Evolutionary conservation across 2,888 invertebrate species (phyloP).

Genomic region (Mystacides longicornis): DNA sequence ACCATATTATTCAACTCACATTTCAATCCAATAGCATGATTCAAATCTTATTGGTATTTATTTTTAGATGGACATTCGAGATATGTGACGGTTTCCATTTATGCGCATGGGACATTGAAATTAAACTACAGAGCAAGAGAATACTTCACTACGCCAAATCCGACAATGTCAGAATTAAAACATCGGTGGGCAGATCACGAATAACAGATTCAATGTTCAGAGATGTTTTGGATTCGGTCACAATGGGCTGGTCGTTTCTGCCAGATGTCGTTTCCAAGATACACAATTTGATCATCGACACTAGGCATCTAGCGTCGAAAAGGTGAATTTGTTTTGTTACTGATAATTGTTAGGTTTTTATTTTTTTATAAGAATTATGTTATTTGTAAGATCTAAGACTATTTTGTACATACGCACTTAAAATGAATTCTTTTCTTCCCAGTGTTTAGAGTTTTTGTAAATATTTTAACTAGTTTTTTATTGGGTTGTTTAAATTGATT

Average conservation of each 20-base stretch:
- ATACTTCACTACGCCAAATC: conserved; percentile 11
- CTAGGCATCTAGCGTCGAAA: not conserved
- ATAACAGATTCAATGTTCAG: conserved; percentile 9
- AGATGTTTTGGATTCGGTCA: conserved; percentile 8
- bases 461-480: too few relatives aligned
- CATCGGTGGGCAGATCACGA: conserved; percentile 3
- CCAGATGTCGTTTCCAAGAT: conserved; percentile 9
- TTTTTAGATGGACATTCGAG: conserved; percentile 16
- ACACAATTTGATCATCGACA: not conserved
- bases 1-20: too few relatives aligned
- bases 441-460: too few relatives aligned
- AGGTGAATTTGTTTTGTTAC: not conserved
- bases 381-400: too few relatives aligned
- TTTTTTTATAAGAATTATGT: too few relatives aligned
- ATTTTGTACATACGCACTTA: too few relatives aligned
- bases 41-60: not conserved
- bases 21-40: too few relatives aligned
- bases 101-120: conserved; percentile 18
- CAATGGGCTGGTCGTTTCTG: conserved; percentile 13
- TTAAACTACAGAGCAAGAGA: conserved; percentile 1
- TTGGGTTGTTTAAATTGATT: too few relatives aligned
- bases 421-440: too few relatives aligned
- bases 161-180: conserved; percentile 11
- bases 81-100: conserved; percentile 9
- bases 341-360: too few relatives aligned